Base-by-base conservation (phyloP, 2,888 invertebrate genomes). In the Blastobasis adustella region DNA sequence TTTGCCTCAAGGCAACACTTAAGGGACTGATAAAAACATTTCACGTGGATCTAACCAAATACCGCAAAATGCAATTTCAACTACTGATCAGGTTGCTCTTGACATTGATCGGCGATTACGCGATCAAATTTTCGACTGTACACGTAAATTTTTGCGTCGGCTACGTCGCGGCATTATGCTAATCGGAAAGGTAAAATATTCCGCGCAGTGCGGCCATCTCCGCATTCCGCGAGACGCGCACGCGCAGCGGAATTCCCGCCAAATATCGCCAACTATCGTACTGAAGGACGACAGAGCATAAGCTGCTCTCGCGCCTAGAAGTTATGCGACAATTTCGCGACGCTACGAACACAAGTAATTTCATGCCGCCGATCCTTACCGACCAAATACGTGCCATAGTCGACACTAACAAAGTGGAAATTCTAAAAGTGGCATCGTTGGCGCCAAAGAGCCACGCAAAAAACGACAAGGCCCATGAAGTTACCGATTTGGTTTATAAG, bases 201-300 rank as follows among this genome's bases (percentile, higher is more conserved):
- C 69, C 78, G 66, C 78, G 79, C 73, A 69, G 62, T 61, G 69
- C 72, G 76, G 73, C 75, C 82, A 81, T 85, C 86, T 86, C 87
- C 86, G 86, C 86, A 87, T 87, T 86, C 87, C 81, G 63, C 63
- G 60, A 65, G 60, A 66, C 61, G 62, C 68, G 66, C 59, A 69
- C 68, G 73, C 71, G 54, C 50, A 46, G 49, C 70, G 83, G 79
- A 72, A 82, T 80, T 82, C 74, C 83, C 84, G 69, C 66, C 65
- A 58, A 66, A 65, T 58, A 58, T 55, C 54, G 53, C 45, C 46
- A 48, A 3, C 23, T 45, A 10, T 47, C 46, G 49, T 55, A 50
- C 46, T 58, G 56, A 65, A 59, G 45, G 10, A 6, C 52, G 57
- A 59, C 54, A 62, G 57, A 61, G 67, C 64, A 68, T 65, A 66